Evolutionary conservation across 1,140 invertebrate species (phyloP), one percentile per base, ranked within the genome.

Genomic region (Drosophila nigrodunni): DNA sequence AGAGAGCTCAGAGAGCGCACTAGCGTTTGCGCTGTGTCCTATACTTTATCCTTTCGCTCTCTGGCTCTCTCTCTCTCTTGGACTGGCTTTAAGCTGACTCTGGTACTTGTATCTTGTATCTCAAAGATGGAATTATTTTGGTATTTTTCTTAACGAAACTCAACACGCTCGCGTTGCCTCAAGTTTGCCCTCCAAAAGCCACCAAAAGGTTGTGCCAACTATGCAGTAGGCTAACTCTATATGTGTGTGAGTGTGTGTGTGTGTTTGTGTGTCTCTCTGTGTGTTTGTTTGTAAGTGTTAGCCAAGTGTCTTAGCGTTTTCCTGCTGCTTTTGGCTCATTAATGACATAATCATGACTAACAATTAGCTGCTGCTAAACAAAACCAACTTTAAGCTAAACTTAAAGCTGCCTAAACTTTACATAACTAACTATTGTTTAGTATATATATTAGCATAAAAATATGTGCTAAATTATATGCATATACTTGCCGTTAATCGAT

Each of bases 131-230:
- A 68, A 68, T 69, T 73, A 55, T 65, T 77, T 74, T 71, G 43
- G 60, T 65, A 72, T 80, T 77, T 72, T 70, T 78, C 65, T 83
- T 77, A 82, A 83, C 81, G 76, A 83, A 82, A 65, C 74, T 64
- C 46, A 44, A 46, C 37, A 35, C 21, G 21, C 50, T 18, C 18
- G 52, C 34, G 13, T n/a, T 59, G 60, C 55, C 44, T 49, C 25
- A 76, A 79, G 77, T 88, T 87, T 88, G 83, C 82, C 82, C 82
- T 87, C 83, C 79, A 87, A 87, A 87, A 77, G 79, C 76, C 83
- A 82, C 54, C 72, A 87, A 88, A 87, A 87, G 78, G 80, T 88
- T 82, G 83, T 68, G 72, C 61, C 41, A 60, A 60, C 54, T 44
- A 46, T 60, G 58, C 41, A 65, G 57, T 52, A 73, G 74, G 68